Conservation (phyloP, 1,140 invertebrate genomes). For the Platyura marginata region DNA sequence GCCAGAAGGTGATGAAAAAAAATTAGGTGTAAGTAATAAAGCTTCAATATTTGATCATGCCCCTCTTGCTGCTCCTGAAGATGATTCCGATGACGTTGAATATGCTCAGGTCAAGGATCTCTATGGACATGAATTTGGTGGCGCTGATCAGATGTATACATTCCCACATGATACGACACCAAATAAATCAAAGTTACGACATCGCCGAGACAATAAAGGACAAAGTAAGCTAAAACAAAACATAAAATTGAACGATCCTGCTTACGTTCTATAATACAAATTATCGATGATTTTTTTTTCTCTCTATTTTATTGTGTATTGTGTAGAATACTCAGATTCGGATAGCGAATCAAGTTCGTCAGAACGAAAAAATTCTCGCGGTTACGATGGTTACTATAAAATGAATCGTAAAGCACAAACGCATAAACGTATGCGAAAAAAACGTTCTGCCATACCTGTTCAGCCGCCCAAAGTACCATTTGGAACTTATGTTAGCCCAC, state of each 20-base stretch:
- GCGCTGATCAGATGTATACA: slow-evolving; percentile 35
- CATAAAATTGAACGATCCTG: no score
- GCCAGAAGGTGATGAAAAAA: slow-evolving; percentile 11
- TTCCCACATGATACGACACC: slow-evolving; percentile 43
- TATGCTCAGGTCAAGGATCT: slow-evolving; percentile 19
- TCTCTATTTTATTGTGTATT: slow-evolving; percentile 7
- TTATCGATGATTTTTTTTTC: background rate
- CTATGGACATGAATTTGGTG: slow-evolving; percentile 35
- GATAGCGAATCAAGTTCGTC: slow-evolving; percentile 52
- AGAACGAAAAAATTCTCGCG: slow-evolving; percentile 37
- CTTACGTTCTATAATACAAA: no score
- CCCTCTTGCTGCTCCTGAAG: slow-evolving; percentile 62
- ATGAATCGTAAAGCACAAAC: slow-evolving; percentile 49
- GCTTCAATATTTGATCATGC: slow-evolving; percentile 21
- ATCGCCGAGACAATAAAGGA: slow-evolving; percentile 41
- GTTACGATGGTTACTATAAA: slow-evolving; percentile 43
- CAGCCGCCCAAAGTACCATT: slow-evolving; percentile 67
- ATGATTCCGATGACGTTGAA: slow-evolving; percentile 28
- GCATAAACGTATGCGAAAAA: slow-evolving; percentile 62
- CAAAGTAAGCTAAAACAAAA: no score
- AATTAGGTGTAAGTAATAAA: slow-evolving; percentile 4
- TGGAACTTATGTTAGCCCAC: slow-evolving; percentile 22
- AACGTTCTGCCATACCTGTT: slow-evolving; percentile 59
- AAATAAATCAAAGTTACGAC: slow-evolving; percentile 35
- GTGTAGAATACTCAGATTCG: slow-evolving; percentile 58